Evolutionary conservation across 2,113 vertebrate species (phyloP), one percentile per base, ranked within the genome.

Genomic region (Psephotus haematonotus): DNA sequence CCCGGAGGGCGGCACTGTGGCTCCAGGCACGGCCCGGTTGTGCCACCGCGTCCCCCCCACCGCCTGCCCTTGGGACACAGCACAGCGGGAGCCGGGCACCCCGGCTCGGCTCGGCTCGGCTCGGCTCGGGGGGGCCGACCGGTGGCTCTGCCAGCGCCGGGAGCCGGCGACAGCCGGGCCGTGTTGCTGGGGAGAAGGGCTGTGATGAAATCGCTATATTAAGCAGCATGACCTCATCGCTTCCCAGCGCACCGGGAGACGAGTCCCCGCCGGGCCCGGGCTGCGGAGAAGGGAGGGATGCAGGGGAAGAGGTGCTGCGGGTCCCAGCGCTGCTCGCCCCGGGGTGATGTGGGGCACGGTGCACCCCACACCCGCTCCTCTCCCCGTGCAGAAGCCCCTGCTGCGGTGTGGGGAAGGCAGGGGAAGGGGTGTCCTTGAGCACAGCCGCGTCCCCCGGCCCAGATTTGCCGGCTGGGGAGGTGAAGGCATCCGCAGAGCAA

Each of bases 181-280:
- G 93, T 86, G 97, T 97, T 97, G 96, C 97, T 90, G 96, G 96
- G 97, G 96, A 96, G 94, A 96, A 93, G 95, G 88, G 83, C 91
- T 90, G 81, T 96, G 97, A 97, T 92, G 96, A 93, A 95, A 96
- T 96, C 90, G 90, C 96, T 97, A 97, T 96, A 96, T 97, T 96
- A 96, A 97, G 97, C 93, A 97, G 65, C 94, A 97, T 97, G 96
- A 97, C 94, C 94, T 97, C 97, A 97, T 96, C 96, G 91, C 93
- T 97, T 95, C 92, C 75, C 95, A 95, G 95, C 97, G 62, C 94
- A 93, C 96, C 84, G 90, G 96, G 94, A 95, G 88, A 84, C 77
- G 81, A 84, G 82, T 92, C 88, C 67, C 69, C 39, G 83, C 80
- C 80, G 86, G 76, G 92, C 41, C 37, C 12, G 33, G 76, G 74